Conservation (phyloP, 2,797 vertebrate genomes). For the Mallotus villosus region DNA sequence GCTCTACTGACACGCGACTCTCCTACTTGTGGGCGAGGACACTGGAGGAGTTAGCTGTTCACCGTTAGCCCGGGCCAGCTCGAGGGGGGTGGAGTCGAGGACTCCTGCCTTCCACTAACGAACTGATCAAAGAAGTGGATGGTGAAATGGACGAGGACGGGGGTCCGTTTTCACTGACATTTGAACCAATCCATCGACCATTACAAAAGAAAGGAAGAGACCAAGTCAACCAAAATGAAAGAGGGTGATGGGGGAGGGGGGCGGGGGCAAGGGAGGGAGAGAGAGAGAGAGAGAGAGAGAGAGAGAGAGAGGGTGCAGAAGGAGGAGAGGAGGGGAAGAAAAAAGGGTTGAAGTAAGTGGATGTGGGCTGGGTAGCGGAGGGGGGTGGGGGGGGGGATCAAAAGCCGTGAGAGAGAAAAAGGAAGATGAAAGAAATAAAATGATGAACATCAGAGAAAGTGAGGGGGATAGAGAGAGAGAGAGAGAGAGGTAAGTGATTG, state of each 20-base stretch:
- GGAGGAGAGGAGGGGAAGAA: not conserved
- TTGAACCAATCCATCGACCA: constrained; percentile 51
- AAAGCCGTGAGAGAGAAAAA: constrained; percentile 46
- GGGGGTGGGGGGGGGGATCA: constrained; percentile 41
- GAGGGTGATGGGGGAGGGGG: constrained; percentile 17
- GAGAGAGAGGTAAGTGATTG: constrained; percentile 51
- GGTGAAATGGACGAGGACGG: constrained; percentile 37
- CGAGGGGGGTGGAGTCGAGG: constrained; percentile 27
- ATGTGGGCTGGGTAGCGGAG: constrained; percentile 36
- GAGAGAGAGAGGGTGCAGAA: constrained; percentile 28
- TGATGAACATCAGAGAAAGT: constrained; percentile 54
- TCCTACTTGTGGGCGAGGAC: constrained; percentile 24
- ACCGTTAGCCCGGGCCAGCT: constrained; percentile 38
- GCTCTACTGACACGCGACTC: constrained; percentile 41
- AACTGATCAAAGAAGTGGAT: constrained; percentile 61
- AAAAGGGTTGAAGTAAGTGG: constrained; percentile 26
- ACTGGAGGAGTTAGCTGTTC: constrained; percentile 50
- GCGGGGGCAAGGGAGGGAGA: constrained; percentile 8
- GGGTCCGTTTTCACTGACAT: constrained; percentile 49
- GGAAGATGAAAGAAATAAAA: constrained; percentile 63
- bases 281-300: constrained; percentile 29
- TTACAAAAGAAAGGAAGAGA: constrained; percentile 43
- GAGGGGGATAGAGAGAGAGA: constrained; percentile 10
- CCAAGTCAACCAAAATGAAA: constrained; percentile 31
- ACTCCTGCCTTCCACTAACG: constrained; percentile 40